These are phyloP conservation scores for Oscheius myriophilus DNA, from an alignment of 2,888 invertebrate species.

Conservation along the genomic window DNA sequence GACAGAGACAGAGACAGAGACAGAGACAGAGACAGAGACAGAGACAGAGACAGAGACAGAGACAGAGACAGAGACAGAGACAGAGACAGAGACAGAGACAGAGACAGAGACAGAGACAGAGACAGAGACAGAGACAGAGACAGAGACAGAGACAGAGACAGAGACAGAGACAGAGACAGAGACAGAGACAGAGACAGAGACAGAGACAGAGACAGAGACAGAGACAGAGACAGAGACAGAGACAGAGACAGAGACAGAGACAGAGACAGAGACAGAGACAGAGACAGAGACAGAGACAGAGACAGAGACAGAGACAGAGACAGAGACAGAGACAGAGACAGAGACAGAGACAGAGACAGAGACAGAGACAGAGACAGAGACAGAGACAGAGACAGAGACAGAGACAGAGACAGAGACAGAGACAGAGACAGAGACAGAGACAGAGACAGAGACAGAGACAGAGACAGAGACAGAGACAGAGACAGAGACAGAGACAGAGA, in stretches of 20 bases:
- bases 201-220: neutral
- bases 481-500: neutral
- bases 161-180: neutral
- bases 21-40: neutral
- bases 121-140: constrained; percentile 1
- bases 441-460: neutral
- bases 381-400: neutral
- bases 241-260: neutral
- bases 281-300: neutral
- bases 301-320: neutral
- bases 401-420: neutral
- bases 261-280: neutral
- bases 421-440: neutral
- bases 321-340: neutral
- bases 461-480: neutral
- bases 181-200: neutral
- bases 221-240: neutral
- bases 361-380: constrained; percentile 1
- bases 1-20: neutral
- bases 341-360: neutral
- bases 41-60: neutral
- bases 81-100: neutral
- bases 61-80: neutral
- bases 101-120: neutral
- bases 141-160: neutral